Evolutionary conservation across 1,140 invertebrate species (phyloP), one percentile per base, ranked within the genome.

Genomic region (Magallana gigas): DNA sequence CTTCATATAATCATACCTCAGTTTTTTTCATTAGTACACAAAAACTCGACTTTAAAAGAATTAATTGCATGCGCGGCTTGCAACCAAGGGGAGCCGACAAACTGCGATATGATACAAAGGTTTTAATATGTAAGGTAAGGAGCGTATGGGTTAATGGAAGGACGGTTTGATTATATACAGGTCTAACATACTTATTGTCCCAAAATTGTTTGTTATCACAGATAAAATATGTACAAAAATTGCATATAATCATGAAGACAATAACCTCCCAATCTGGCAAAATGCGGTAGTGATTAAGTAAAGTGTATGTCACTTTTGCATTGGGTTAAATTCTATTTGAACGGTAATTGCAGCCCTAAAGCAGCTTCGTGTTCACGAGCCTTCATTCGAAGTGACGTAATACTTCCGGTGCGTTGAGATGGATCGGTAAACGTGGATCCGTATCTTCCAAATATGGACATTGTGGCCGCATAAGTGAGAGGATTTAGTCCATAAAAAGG

Each of bases 341-440:
- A 76, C 2, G 68, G 68, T 29, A 76, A 11, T 29, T 92, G 88
- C 96, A 98, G 96, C 93, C 98, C 97, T 90, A 98, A 94, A 92
- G 97, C 96, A 8, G 98, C 95, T 93, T 98, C 98, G 94, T 99
- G 98, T 94, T 99, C 98, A 8, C 98, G 96, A 0, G 98, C 98
- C 91, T 98, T 98, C 85, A 98, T 95, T 88, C 98, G 95, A 7
- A 99, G 95, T 0, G 97, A 96, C 0, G 97, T 97, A 88, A 99
- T 98, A 91, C 97, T 98, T 48, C 97, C 98, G 90, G 97, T 97
- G 88, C 98, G 95, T 88, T 97, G 95, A 62, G 76, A 59, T 93
- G 98, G 97, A 68, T 92, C 91, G 16, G 87, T 64, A 18, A 88
- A 29, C 29, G 86, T 82, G 58, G 62, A 64, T 16, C 62, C 48